Evolutionary conservation across 2,888 invertebrate species (phyloP).

Genomic region (Plebejus argus): DNA sequence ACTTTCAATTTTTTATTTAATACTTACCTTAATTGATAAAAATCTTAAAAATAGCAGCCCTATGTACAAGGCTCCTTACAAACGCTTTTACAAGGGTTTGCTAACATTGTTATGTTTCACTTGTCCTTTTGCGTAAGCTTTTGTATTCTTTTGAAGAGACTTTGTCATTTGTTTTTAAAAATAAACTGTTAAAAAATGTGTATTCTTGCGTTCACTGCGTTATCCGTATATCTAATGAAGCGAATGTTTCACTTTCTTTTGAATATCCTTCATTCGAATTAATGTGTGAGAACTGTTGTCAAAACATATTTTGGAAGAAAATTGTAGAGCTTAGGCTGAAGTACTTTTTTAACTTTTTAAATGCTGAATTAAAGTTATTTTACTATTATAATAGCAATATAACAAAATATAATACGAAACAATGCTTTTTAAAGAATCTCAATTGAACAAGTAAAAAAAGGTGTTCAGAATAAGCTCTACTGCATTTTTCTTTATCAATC

Average conservation of each 20-base stretch:
- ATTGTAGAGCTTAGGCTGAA: neutral
- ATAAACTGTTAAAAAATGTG: neutral
- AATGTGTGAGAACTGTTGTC: neutral
- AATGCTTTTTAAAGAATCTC: too few species aligned
- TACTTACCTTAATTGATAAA: slow-evolving; percentile 1
- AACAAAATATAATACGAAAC: too few species aligned
- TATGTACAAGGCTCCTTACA: slow-evolving; percentile 42
- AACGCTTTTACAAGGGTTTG: slow-evolving; percentile 51
- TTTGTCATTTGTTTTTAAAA: slow-evolving; percentile 5
- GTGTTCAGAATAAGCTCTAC: too few species aligned
- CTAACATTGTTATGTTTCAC: slow-evolving; percentile 43
- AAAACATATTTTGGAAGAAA: neutral
- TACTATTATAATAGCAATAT: too few species aligned
- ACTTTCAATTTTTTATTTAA: too few species aligned
- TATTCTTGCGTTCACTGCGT: neutral
- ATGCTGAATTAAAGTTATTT: too few species aligned
- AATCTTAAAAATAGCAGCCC: neutral
- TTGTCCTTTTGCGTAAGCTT: slow-evolving; percentile 35
- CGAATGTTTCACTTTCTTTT: neutral
- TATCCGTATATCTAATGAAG: neutral
- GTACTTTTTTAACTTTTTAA: too few species aligned
- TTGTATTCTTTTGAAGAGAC: slow-evolving; percentile 24
- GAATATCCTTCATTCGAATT: neutral
- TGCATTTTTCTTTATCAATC: too few species aligned
- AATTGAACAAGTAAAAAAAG: too few species aligned